These are phyloP conservation scores for Scolopax rusticola DNA, from an alignment of 2,797 vertebrate species.

Conservation along the genomic window DNA sequence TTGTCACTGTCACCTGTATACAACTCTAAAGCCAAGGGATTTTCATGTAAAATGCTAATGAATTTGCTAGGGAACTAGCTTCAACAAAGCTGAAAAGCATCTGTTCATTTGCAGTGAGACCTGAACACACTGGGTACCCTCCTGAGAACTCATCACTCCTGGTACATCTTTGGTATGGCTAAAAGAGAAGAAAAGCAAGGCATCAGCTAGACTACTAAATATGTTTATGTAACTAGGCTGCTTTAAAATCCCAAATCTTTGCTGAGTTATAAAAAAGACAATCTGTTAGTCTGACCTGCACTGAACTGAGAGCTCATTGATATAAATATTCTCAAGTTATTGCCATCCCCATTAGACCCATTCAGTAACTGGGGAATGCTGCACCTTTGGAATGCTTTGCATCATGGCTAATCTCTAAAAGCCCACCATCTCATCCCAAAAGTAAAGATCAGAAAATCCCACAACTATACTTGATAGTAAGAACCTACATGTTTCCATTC, in stretches of 20 bases:
- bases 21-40: background rate
- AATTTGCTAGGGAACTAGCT: background rate
- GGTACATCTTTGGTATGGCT: background rate
- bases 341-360: background rate
- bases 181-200: background rate
- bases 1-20: background rate
- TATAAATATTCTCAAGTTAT: background rate
- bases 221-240: background rate
- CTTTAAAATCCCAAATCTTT: background rate
- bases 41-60: slow-evolving; percentile 33
- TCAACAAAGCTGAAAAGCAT: slow-evolving; percentile 18
- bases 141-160: background rate
- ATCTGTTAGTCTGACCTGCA: background rate
- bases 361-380: background rate
- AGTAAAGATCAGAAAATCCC: background rate
- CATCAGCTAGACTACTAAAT: background rate
- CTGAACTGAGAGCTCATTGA: background rate
- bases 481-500: background rate
- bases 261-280: background rate
- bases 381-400: background rate
- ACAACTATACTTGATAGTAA: background rate
- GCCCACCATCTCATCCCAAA: background rate
- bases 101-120: slow-evolving; percentile 14
- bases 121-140: background rate
- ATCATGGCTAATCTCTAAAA: background rate